Percentiles rank a stretch among this genome's conserved stretches.
phyloP scores from a whole-genome alignment of 2,113 vertebrate genomes.

The Spermophilus dauricus region DNA sequence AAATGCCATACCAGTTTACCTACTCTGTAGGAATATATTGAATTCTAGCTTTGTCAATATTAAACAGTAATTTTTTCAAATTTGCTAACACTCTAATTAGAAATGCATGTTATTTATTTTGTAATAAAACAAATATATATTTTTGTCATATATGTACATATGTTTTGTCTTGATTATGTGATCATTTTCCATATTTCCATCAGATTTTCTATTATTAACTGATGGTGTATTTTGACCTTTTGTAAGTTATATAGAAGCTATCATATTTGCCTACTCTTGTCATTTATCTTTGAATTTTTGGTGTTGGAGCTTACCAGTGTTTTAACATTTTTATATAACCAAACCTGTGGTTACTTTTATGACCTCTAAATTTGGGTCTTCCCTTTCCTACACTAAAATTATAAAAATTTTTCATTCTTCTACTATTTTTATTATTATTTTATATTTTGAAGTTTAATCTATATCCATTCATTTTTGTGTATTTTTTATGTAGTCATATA shows the following conservation, averaged over 20 bases:
- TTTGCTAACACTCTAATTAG: not conserved
- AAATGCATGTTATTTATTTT: not conserved
- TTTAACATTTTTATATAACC: not conserved
- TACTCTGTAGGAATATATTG: not conserved
- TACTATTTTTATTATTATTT: slow-evolving; percentile 41
- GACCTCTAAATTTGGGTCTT: not conserved
- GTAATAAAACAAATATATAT: not conserved
- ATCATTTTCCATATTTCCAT: not conserved
- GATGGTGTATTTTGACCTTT: not conserved
- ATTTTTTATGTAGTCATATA: not conserved
- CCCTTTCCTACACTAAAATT: not conserved
- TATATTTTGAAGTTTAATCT: not conserved
- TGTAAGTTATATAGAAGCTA: not conserved
- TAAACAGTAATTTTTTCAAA: not conserved
- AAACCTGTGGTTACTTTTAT: slow-evolving; percentile 39
- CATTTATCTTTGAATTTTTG: not conserved
- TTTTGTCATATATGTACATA: not conserved
- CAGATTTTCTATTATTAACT: not conserved
- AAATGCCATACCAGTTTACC: not conserved
- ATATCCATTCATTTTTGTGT: not conserved
- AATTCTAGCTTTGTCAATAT: not conserved
- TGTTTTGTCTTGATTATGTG: not conserved
- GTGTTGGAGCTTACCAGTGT: not conserved
- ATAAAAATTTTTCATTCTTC: not conserved
- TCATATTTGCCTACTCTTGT: not conserved